Percentiles rank a stretch among this genome's conserved stretches.
Conservation (phyloP, 2,888 invertebrate species). For the Oxytorus armatus region DNA sequence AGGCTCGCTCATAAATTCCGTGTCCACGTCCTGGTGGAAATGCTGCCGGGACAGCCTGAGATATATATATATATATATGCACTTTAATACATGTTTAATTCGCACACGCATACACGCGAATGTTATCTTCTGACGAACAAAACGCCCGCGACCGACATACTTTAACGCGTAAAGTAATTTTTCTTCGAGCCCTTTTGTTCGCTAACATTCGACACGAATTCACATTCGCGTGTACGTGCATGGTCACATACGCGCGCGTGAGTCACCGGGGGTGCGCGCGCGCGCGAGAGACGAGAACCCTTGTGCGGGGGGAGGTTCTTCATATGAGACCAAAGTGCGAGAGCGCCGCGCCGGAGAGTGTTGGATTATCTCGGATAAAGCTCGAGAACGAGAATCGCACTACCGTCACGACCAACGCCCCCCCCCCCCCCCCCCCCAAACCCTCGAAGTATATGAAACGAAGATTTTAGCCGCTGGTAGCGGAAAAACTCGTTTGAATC, state of each 20-base stretch:
- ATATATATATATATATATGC: not conserved
- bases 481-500: slow-evolving; percentile 73
- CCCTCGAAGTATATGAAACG: slow-evolving; percentile 47
- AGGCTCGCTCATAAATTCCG: slow-evolving; percentile 78
- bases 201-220: not conserved
- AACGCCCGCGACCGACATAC: slow-evolving; percentile 10
- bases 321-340: slow-evolving; percentile 54
- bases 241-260: slow-evolving; percentile 65
- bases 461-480: slow-evolving; percentile 53
- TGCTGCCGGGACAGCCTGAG: slow-evolving; percentile 27
- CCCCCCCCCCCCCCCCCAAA: slow-evolving; percentile 19
- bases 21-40: slow-evolving; percentile 44
- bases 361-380: slow-evolving; percentile 72
- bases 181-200: not conserved
- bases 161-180: not conserved
- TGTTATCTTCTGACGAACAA: not conserved
- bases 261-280: slow-evolving; percentile 73
- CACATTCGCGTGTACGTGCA: not conserved
- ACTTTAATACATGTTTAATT: too few species aligned
- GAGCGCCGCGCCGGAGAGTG: slow-evolving; percentile 21
- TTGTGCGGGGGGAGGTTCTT: slow-evolving; percentile 41
- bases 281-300: slow-evolving; percentile 51
- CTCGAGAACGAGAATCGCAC: slow-evolving; percentile 56
- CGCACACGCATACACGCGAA: slow-evolving; percentile 57
- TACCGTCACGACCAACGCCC: slow-evolving; percentile 30